phyloP scores from a whole-genome alignment of 2,888 invertebrate genomes.

The Asteroscopus sphinx region DNA sequence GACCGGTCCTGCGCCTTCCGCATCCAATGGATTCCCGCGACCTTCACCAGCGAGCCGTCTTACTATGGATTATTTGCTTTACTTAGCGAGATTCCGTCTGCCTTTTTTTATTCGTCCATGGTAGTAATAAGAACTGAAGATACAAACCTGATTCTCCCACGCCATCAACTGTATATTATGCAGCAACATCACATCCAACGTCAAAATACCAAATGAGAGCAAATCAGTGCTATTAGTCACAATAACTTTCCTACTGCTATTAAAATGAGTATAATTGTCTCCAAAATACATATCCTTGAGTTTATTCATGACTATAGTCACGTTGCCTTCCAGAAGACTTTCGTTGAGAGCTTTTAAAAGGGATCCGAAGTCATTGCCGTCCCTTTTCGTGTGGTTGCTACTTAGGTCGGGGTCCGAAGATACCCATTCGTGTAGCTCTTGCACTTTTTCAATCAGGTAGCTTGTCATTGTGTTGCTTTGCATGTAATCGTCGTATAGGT shows the following conservation, averaged over 20 bases:
- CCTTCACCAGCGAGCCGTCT: too few relatives aligned
- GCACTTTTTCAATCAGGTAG: slow-evolving; percentile 86
- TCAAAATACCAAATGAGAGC: slow-evolving; percentile 89
- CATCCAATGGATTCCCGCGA: too few relatives aligned
- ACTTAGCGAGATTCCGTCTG: too few relatives aligned
- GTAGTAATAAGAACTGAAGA: too few relatives aligned
- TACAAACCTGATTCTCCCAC: slow-evolving; percentile 86
- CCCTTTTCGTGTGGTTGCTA: slow-evolving; percentile 54
- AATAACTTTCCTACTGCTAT: slow-evolving; percentile 74
- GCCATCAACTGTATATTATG: slow-evolving; percentile 90
- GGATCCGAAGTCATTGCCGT: slow-evolving; percentile 72
- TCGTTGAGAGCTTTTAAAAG: slow-evolving; percentile 87
- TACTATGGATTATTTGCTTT: too few relatives aligned
- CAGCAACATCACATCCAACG: slow-evolving; percentile 89
- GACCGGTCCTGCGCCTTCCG: too few relatives aligned
- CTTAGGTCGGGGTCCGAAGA: slow-evolving; percentile 78
- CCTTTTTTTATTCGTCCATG: too few relatives aligned
- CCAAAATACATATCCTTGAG: slow-evolving; percentile 87
- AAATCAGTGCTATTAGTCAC: slow-evolving; percentile 84
- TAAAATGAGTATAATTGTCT: slow-evolving; percentile 72
- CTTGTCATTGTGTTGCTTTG: slow-evolving; percentile 84
- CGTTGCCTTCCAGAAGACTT: slow-evolving; percentile 85
- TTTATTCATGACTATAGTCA: slow-evolving; percentile 84
- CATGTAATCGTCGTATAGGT: slow-evolving; percentile 84
- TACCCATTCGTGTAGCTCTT: slow-evolving; percentile 88